Conservation (phyloP, 2,113 vertebrate genomes). For the Macrotus californicus region DNA sequence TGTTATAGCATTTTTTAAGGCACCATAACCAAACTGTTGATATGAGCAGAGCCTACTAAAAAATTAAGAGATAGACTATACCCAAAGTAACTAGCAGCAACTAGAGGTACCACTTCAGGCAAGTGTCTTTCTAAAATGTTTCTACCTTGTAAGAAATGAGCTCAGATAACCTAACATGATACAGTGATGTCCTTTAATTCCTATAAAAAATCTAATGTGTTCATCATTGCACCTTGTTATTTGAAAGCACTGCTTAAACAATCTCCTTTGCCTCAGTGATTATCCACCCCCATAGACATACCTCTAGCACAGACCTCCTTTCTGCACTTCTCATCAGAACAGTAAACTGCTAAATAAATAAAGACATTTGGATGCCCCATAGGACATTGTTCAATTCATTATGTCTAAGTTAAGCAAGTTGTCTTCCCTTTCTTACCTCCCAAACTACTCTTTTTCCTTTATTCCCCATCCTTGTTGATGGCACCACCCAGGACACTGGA, state of each 20-base stretch:
- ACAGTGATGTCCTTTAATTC: not conserved
- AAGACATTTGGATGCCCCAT: not conserved
- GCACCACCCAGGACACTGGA: not conserved
- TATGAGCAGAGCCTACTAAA: not conserved
- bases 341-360: constrained; percentile 16
- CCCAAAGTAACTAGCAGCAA: not conserved
- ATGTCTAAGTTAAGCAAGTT: constrained; percentile 37
- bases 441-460: not conserved
- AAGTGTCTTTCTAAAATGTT: constrained; percentile 5
- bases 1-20: not conserved
- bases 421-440: not conserved
- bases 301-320: not conserved
- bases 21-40: not conserved
- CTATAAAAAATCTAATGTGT: not conserved
- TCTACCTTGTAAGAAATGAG: constrained; percentile 10
- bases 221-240: not conserved
- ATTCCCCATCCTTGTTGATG: not conserved
- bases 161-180: not conserved
- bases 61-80: not conserved
- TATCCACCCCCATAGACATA: not conserved
- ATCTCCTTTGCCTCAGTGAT: not conserved
- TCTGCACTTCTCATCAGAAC: not conserved
- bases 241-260: not conserved
- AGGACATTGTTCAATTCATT: not conserved
- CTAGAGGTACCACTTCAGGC: not conserved